Evolutionary conservation across 2,888 invertebrate genomes (phyloP).

Genomic region (Andrena marginata): DNA sequence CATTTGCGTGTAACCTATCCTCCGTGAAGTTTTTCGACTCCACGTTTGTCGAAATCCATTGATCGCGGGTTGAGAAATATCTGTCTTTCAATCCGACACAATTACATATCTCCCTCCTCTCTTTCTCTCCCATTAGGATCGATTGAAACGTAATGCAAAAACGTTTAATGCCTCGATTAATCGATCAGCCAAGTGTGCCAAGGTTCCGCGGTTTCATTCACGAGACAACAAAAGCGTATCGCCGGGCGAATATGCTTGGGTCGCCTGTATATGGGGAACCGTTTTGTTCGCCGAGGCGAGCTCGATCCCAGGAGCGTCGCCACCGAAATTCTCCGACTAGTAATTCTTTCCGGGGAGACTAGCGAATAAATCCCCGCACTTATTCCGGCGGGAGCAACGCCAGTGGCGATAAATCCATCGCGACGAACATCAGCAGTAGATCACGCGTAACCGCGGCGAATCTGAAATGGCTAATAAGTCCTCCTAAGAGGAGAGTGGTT

Average conservation of each 20-base stretch:
- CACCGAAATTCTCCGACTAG: background rate
- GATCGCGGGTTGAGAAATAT: background rate
- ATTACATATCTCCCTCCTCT: background rate
- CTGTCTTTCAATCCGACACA: background rate
- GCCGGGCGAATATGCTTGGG: constrained; percentile 9
- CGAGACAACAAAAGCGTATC: constrained; percentile 5
- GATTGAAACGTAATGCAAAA: background rate
- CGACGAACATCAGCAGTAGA: constrained; percentile 12
- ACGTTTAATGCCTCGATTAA: constrained; percentile 18
- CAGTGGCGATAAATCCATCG: constrained; percentile 39
- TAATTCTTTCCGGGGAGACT: background rate
- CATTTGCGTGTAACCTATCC: background rate
- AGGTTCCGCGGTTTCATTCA: constrained; percentile 37
- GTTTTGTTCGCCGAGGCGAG: background rate
- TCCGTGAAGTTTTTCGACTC: too few species aligned
- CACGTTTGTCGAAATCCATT: background rate
- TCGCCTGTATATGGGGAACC: background rate
- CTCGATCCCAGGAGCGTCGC: background rate
- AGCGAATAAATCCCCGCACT: constrained; percentile 46
- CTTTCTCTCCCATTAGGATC: background rate
- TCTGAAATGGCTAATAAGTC: constrained; percentile 54
- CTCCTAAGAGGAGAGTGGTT: constrained; percentile 26
- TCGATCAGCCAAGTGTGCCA: constrained; percentile 33
- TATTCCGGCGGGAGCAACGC: constrained; percentile 27
- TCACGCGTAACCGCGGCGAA: constrained; percentile 29